Percentiles rank a stretch among this genome's conserved stretches.
These are phyloP conservation scores for Furnarius figulus DNA, from an alignment of 2,113 vertebrate genomes.

Conservation along the genomic window DNA sequence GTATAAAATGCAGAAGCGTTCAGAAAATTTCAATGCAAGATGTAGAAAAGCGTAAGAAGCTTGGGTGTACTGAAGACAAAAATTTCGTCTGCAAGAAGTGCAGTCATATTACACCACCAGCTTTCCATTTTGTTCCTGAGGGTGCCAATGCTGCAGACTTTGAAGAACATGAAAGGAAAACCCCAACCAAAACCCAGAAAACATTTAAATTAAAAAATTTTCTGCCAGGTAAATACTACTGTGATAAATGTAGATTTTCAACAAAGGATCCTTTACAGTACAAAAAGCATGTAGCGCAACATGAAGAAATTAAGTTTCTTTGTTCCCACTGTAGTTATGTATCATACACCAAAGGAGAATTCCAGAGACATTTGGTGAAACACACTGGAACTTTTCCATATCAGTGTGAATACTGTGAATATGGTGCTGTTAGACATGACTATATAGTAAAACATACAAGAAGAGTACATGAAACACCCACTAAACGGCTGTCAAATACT, in stretches of 20 bases:
- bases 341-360: conserved; percentile 87
- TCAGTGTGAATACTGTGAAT: conserved; percentile 88
- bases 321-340: conserved; percentile 84
- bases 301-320: conserved; percentile 83
- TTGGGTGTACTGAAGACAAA: conserved; percentile 46
- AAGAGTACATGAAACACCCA: conserved; percentile 79
- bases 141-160: conserved; percentile 12
- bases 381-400: conserved; percentile 87
- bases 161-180: conserved; percentile 9
- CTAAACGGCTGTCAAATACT: conserved; percentile 25
- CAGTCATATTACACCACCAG: background rate
- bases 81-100: conserved; percentile 70
- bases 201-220: conserved; percentile 74
- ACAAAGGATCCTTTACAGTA: conserved; percentile 81
- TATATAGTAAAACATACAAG: conserved; percentile 91
- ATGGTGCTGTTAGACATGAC: conserved; percentile 87
- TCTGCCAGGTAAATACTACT: conserved; percentile 77
- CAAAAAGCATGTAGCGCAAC: conserved; percentile 79
- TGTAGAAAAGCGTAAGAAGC: conserved; percentile 21
- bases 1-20: conserved; percentile 68
- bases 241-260: conserved; percentile 85
- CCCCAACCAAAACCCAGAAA: background rate
- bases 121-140: conserved; percentile 48
- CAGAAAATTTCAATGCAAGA: conserved; percentile 59
- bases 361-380: conserved; percentile 86